Conservation (phyloP, 2,113 vertebrate species). For the Eidolon helvum region DNA sequence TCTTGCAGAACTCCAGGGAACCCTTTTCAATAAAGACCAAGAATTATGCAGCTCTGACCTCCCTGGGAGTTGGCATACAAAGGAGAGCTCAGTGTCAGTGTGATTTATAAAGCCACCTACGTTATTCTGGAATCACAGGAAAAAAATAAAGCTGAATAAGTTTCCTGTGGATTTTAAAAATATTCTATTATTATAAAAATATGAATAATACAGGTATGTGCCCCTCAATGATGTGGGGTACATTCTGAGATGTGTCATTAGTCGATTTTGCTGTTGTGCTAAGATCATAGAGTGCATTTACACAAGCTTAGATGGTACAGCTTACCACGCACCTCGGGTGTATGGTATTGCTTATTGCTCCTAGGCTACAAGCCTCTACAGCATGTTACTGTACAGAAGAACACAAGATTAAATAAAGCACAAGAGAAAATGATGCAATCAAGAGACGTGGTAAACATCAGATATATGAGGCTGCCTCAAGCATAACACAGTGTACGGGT, state of each 20-base stretch:
- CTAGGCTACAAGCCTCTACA: background rate
- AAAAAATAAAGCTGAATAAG: background rate
- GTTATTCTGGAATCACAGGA: background rate
- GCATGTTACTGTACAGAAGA: no score
- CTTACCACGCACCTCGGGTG: background rate
- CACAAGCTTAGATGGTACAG: background rate
- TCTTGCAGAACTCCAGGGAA: background rate
- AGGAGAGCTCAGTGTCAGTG: background rate
- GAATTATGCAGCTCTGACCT: background rate
- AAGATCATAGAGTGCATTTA: background rate
- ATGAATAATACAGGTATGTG: background rate
- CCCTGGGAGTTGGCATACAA: background rate
- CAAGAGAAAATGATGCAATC: background rate
- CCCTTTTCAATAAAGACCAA: background rate
- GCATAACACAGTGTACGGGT: background rate
- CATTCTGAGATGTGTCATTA: no score
- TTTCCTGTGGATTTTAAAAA: background rate
- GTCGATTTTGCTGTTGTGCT: background rate
- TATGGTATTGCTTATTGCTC: background rate
- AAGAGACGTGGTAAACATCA: background rate
- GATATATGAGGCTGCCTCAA: background rate
- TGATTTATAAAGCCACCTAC: background rate
- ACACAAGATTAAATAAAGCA: no score
- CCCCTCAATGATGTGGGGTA: background rate
- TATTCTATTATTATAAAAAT: background rate